Conservation (phyloP, 2,888 invertebrate genomes). For the Sisyra terminalis region DNA sequence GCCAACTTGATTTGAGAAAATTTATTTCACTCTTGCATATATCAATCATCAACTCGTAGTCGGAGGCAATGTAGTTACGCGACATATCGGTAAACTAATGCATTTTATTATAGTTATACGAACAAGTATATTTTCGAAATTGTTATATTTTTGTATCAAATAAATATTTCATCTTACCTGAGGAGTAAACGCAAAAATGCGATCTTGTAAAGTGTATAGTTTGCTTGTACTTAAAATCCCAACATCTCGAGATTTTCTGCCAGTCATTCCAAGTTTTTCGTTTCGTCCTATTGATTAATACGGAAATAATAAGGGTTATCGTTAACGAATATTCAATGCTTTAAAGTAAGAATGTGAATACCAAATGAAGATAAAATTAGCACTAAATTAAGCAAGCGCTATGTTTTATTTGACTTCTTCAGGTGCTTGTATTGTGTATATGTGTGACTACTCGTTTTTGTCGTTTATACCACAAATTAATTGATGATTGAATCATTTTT, state of each 20-base stretch:
- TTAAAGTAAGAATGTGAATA: not conserved
- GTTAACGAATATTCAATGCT: not conserved
- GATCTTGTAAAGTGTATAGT: constrained; percentile 86
- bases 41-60: constrained; percentile 95
- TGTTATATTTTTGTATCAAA: constrained; percentile 6
- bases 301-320: not conserved
- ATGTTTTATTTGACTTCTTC: not conserved
- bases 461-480: no score
- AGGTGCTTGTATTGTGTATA: no score
- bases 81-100: constrained; percentile 91
- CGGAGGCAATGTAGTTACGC: constrained; percentile 96
- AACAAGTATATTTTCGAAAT: not conserved
- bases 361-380: not conserved
- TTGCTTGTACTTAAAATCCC: constrained; percentile 97
- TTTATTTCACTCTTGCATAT: constrained; percentile 93
- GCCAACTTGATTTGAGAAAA: constrained; percentile 97
- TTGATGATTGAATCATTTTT: no score
- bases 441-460: no score
- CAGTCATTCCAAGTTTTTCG: constrained; percentile 84
- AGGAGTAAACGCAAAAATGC: constrained; percentile 96
- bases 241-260: constrained; percentile 88
- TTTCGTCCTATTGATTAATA: constrained; percentile 55
- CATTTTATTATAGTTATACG: no score
- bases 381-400: not conserved
- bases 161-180: constrained; percentile 49